A percentile compares a stretch with the other conserved stretches of the same genome.
Evolutionary conservation across 2,113 vertebrate genomes (phyloP).

Genomic region (Equus przewalskii): DNA sequence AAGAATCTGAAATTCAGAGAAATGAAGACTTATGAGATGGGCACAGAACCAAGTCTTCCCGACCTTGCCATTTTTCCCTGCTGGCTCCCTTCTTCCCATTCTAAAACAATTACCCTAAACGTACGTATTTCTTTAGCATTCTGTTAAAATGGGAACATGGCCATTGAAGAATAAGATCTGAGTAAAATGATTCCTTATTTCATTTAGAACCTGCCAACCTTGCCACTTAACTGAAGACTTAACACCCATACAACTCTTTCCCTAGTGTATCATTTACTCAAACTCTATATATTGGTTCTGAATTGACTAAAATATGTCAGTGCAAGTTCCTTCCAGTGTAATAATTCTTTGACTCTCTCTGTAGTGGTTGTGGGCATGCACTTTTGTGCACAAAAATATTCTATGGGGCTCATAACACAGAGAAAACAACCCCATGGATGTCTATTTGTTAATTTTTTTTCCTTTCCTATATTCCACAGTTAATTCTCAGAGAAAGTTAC

Average conservation of each 20-base stretch:
- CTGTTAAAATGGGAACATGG: neutral
- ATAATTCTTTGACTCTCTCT: neutral
- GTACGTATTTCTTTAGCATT: neutral
- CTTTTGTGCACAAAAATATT: neutral
- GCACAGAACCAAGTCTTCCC: neutral
- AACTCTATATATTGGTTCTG: neutral
- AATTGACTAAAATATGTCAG: neutral
- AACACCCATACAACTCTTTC: neutral
- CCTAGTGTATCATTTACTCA: neutral
- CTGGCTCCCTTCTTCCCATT: neutral
- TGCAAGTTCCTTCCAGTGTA: neutral
- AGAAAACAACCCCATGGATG: neutral
- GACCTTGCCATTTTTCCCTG: neutral
- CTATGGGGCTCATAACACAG: neutral
- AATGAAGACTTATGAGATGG: neutral
- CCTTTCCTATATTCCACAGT: neutral
- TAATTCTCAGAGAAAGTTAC: neutral
- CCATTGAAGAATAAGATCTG: neutral
- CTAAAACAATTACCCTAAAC: neutral
- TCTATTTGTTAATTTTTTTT: neutral
- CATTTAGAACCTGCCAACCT: neutral
- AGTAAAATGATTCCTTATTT: neutral
- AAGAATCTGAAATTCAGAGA: conserved; percentile 15
- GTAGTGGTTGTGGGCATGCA: neutral
- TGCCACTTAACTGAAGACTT: neutral